A percentile compares a stretch with the other conserved stretches of the same genome.
These are phyloP conservation scores for Phalanger gymnotis DNA, from an alignment of 2,797 vertebrate species.

Conservation along the genomic window DNA sequence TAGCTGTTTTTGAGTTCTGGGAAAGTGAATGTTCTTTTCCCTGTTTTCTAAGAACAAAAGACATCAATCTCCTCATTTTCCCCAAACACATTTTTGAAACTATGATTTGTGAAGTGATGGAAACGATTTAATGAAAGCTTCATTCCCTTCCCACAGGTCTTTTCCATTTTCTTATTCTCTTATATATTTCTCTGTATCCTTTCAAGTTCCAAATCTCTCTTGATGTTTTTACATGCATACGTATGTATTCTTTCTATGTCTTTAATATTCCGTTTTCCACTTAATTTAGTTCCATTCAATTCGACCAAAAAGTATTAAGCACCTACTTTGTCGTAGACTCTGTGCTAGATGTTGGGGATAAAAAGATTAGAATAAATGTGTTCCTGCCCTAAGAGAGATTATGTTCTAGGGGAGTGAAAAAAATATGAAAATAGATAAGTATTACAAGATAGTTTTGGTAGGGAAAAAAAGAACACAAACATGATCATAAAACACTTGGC, in stretches of 20 bases:
- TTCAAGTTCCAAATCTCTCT: not conserved
- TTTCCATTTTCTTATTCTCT: not conserved
- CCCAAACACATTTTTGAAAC: not conserved
- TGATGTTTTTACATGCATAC: not conserved
- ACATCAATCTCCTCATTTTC: not conserved
- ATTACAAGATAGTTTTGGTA: not conserved
- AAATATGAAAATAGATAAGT: not conserved
- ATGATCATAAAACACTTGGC: not conserved
- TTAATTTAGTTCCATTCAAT: not conserved
- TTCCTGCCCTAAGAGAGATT: not conserved
- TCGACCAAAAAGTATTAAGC: not conserved
- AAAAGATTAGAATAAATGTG: not conserved
- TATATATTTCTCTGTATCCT: not conserved
- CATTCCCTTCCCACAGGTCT: not conserved
- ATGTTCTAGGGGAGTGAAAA: not conserved
- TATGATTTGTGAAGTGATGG: not conserved
- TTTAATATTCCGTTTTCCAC: not conserved
- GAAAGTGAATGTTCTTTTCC: not conserved
- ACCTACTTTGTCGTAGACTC: not conserved
- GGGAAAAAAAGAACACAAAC: not conserved
- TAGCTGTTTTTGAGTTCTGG: not conserved
- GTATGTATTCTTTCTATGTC: not conserved
- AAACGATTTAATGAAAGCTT: not conserved
- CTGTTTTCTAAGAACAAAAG: not conserved
- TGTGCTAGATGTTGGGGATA: not conserved